Evolutionary conservation across 2,113 vertebrate genomes (phyloP), one percentile per base, ranked within the genome.

Genomic region (Antidorcas marsupialis): DNA sequence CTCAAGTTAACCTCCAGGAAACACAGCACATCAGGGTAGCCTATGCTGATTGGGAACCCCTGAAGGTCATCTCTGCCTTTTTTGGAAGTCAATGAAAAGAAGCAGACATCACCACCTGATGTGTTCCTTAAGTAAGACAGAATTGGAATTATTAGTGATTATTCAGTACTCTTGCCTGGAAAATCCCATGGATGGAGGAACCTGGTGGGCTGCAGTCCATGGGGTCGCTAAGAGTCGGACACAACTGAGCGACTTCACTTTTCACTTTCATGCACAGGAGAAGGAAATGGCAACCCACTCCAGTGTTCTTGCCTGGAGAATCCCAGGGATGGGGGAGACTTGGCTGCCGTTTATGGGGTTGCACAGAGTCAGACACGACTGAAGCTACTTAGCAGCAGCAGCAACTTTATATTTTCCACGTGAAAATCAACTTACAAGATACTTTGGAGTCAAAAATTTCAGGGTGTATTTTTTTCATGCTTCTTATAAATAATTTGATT

Each of bases 401-500:
- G 28, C 60, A 62, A 8, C 27, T 62, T 81, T 7, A 50, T 3
- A 28, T 53, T 92, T 79, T 76, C 59, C 57, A 30, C 4, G n/a
- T 93, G 43, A 67, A 97, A 92, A 45, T 30, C 33, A 90, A 76
- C 6, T 53, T 88, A n/a, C 1, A 84, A 79, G 23, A 28, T 5
- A 3, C 5, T 67, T 39, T 50, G 17, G 15, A 57, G 3, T n/a
- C 50, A 96, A 85, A 88, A 7, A 67, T 23, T 81, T 10, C 5
- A 60, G 2, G 6, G 0, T 76, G 11, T 43, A 50, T 17, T 7
- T 76, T 50, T 43, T 50, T 76, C 64, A 30, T 53, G n/a, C 97
- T 84, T 30, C 47, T 87, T 87, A 53, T 59, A 27, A 3, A 28
- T 74, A 93, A 91, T 84, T 64, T 94, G 27, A 94, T 91, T 93